These are phyloP conservation scores for Gila robusta DNA, from an alignment of 2,797 vertebrate genomes.

Conservation along the genomic window DNA sequence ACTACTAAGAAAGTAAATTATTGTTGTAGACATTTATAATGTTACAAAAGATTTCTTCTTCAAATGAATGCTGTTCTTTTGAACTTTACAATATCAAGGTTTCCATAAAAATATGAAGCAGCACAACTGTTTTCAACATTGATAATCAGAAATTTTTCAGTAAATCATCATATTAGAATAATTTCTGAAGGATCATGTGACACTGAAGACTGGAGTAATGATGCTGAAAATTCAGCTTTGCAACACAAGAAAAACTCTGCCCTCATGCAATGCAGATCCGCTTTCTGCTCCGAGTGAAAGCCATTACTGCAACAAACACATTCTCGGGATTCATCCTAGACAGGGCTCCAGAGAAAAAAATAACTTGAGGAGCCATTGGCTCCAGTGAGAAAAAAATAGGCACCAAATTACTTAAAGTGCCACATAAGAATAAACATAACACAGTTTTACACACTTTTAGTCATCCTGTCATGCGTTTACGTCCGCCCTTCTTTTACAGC, in stretches of 20 bases:
- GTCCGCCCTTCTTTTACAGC: not conserved
- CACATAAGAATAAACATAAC: not conserved
- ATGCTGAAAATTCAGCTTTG: not conserved
- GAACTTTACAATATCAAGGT: not conserved
- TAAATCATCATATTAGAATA: not conserved
- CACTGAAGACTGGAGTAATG: not conserved
- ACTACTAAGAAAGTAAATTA: not conserved
- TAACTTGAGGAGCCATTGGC: not conserved
- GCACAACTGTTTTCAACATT: not conserved
- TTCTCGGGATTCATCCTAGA: not conserved
- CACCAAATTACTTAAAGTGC: not conserved
- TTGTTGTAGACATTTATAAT: not conserved
- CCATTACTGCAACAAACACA: not conserved
- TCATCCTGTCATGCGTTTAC: not conserved
- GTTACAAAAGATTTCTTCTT: too few relatives aligned
- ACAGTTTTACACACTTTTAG: not conserved
- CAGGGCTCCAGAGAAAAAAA: not conserved
- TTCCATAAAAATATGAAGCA: not conserved
- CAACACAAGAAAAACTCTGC: not conserved
- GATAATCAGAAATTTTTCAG: not conserved
- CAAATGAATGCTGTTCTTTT: too few relatives aligned
- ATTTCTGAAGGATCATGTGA: not conserved
- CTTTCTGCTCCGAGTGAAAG: not conserved
- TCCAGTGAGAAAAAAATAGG: not conserved
- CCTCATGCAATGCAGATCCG: not conserved